Evolutionary conservation across 2,888 invertebrate genomes (phyloP).

Genomic region (Ethmia dodecea): DNA sequence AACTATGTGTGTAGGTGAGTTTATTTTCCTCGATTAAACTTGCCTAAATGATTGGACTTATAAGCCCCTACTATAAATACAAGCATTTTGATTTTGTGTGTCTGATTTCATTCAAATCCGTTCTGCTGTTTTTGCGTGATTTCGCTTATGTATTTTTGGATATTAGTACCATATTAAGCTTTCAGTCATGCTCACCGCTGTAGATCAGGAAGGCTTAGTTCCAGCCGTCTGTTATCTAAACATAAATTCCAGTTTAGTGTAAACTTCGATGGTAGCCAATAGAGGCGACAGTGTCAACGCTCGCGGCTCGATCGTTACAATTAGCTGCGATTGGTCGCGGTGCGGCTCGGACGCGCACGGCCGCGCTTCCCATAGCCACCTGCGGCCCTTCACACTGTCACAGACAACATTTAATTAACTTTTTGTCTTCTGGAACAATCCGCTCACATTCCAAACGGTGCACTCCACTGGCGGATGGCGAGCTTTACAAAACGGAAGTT

Average conservation of each 20-base stretch:
- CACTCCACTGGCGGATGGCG: constrained; percentile 23
- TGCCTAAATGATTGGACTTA: too few relatives aligned
- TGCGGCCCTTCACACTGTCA: constrained; percentile 31
- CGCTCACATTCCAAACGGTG: constrained; percentile 47
- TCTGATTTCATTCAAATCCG: too few relatives aligned
- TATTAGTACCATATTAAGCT: too few relatives aligned
- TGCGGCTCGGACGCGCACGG: constrained; percentile 67
- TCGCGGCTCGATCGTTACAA: constrained; percentile 38
- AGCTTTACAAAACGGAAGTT: constrained; percentile 29
- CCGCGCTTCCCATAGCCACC: constrained; percentile 66
- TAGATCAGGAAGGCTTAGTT: too few relatives aligned
- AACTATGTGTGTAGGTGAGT: too few relatives aligned
- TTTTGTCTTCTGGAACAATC: constrained; percentile 59
- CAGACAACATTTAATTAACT: constrained; percentile 64
- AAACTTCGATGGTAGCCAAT: not conserved
- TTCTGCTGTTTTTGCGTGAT: too few relatives aligned
- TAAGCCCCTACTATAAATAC: too few relatives aligned
- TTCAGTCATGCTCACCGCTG: too few relatives aligned
- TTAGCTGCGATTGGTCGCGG: constrained; percentile 72
- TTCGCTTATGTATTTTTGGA: too few relatives aligned
- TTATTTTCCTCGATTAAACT: too few relatives aligned
- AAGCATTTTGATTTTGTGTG: too few relatives aligned
- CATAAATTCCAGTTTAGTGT: not conserved
- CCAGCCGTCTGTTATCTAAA: too few relatives aligned
- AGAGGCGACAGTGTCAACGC: constrained; percentile 29